Evolutionary conservation across 2,888 invertebrate species (phyloP), one percentile per base, ranked within the genome.

Genomic region (Clunio marinus): DNA sequence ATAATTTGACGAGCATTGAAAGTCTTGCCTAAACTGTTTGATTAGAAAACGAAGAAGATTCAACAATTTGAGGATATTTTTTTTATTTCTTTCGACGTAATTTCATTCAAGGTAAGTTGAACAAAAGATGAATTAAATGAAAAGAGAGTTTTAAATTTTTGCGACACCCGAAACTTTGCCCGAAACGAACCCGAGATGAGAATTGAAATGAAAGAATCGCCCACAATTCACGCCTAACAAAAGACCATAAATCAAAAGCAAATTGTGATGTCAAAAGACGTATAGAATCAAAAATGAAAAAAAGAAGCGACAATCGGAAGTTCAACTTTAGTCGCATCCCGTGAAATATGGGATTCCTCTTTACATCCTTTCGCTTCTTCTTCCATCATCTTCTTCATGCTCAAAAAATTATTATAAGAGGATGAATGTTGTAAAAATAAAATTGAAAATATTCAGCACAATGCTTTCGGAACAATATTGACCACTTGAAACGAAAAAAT

Each of bases 201-300:
- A 32, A 32, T 32, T 32, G 35, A 32, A 8, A 13, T 32, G 35
- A 32, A 32, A 41, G 15, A 41, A n/a, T 41, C 10, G 2, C 51
- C 51, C 51, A 22, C 51, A 51, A 51, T 20, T 17, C 41, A 15
- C 20, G 51, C 10, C 2, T 2, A 41, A 41, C n/a, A 41, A 51
- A 57, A 57, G 27, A n/a, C 57, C 57, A 57, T 57, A 57, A 57
- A 57, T 57, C 57, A 57, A 4, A 57, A 57, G 15, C 25, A 57
- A 57, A 57, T 57, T 57, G 57, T 27, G n/a, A 25, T 57, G 57
- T 57, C 57, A 27, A 22, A 17, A 20, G 15, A 45, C n/a, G 4
- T 5, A 10, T 13, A 15, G 15, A 41, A 15, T 5, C 10, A 15
- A 51, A 51, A 51, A 17, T n/a, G n/a, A n/a, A 22, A 51, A 27